Evolutionary conservation across 2,888 invertebrate species (phyloP).

Genomic region (Amiota mariae): DNA sequence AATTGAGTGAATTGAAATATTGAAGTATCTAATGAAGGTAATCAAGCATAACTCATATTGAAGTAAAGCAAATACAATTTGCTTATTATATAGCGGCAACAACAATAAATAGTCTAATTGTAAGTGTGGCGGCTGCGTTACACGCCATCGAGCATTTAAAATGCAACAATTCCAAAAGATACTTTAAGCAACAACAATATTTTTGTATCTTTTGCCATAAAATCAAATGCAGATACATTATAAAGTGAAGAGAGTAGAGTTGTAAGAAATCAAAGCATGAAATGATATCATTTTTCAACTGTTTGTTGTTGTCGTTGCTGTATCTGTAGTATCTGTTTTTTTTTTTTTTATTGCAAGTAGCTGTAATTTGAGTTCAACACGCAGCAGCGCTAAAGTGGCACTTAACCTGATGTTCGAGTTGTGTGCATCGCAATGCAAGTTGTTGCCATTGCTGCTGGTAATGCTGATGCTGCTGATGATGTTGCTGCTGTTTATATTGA

Average conservation of each 20-base stretch:
- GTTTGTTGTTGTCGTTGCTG: constrained; percentile 36
- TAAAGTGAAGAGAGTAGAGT: not conserved
- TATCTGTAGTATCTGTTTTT: too few species aligned
- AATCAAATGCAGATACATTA: not conserved
- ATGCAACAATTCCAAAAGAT: constrained; percentile 15
- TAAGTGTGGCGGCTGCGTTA: constrained; percentile 10
- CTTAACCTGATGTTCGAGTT: too few species aligned
- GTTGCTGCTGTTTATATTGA: constrained; percentile 27
- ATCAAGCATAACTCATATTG: not conserved
- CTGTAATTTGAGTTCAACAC: constrained; percentile 3
- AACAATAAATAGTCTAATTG: constrained; percentile 14
- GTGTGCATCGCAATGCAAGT: not conserved
- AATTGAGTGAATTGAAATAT: too few species aligned
- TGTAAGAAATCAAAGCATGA: constrained; percentile 20
- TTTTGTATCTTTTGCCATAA: not conserved
- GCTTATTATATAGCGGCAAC: not conserved
- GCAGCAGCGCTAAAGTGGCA: too few species aligned
- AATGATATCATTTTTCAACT: constrained; percentile 24
- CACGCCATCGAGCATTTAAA: constrained; percentile 35
- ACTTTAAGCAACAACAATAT: not conserved
- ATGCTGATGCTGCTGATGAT: constrained; percentile 26
- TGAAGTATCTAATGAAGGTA: not conserved
- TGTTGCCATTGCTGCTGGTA: constrained; percentile 27
- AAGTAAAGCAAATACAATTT: not conserved
- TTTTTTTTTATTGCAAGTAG: constrained; percentile 28